Evolutionary conservation across 2,797 vertebrate species (phyloP).

Genomic region (Aldrovandia affinis): DNA sequence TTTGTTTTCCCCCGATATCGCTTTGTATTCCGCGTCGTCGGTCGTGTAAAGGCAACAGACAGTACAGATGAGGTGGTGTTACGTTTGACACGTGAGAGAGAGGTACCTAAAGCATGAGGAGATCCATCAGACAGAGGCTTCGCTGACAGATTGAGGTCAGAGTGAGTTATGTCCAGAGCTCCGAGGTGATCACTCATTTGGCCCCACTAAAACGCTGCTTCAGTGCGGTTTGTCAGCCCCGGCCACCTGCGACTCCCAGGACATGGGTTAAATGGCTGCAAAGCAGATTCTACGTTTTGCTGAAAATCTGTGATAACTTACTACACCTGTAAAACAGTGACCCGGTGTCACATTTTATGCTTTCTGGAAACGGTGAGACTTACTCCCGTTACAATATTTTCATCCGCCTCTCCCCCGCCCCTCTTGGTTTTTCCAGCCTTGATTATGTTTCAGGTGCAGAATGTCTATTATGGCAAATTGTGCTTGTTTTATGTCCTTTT

Average conservation of each 20-base stretch:
- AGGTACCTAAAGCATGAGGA: conserved; percentile 68
- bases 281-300: conserved; percentile 53
- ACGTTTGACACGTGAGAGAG: conserved; percentile 69
- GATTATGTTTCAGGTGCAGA: not conserved
- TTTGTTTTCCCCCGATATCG: conserved; percentile 13
- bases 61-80: conserved; percentile 63
- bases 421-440: not conserved
- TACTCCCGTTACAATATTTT: not conserved
- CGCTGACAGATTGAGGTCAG: conserved; percentile 82
- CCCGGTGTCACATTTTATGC: conserved; percentile 54
- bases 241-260: conserved; percentile 60
- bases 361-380: not conserved
- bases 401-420: not conserved
- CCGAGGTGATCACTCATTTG: conserved; percentile 78
- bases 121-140: conserved; percentile 72
- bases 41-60: conserved; percentile 62
- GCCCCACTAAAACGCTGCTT: conserved; percentile 64
- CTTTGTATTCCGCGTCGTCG: conserved; percentile 36
- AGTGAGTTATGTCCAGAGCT: conserved; percentile 80
- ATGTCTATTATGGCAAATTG: not conserved
- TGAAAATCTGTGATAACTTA: conserved; percentile 65
- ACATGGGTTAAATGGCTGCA: conserved; percentile 62
- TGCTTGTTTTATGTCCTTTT: not conserved
- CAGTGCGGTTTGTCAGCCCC: conserved; percentile 65
- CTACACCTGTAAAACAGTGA: conserved; percentile 57